Evolutionary conservation across 2,888 invertebrate species (phyloP).

Genomic region (Apodemia mormo): DNA sequence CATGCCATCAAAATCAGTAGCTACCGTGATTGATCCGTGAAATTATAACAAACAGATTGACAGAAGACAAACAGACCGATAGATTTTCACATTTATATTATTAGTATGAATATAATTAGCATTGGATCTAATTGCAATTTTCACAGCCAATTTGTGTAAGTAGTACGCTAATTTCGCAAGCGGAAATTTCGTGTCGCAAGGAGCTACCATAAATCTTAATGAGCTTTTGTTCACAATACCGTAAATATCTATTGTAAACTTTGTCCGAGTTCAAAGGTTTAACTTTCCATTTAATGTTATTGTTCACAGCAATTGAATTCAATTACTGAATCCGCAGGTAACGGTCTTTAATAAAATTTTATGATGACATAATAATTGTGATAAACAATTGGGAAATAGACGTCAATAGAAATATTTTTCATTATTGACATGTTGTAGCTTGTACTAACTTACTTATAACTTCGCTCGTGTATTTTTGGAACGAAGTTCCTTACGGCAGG

Average conservation of each 20-base stretch:
- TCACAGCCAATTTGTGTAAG: background rate
- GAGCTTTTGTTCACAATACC: background rate
- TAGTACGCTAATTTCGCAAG: background rate
- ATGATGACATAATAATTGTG: background rate
- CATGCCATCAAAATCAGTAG: no score
- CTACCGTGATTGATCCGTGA: no score
- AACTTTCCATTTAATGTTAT: slow-evolving; percentile 6
- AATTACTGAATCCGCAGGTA: background rate
- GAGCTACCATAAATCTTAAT: background rate
- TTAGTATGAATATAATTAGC: background rate
- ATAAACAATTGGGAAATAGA: no score
- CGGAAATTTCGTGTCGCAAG: background rate
- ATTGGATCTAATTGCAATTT: background rate
- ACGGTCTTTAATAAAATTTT: background rate
- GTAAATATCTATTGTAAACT: slow-evolving; percentile 9
- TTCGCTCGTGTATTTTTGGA: no score
- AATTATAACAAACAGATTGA: no score
- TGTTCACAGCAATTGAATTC: slow-evolving; percentile 1
- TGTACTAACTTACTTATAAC: no score
- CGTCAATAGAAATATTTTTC: no score
- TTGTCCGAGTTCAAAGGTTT: slow-evolving; percentile 8
- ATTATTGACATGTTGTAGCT: no score
- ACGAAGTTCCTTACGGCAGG: no score
- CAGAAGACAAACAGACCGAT: no score
- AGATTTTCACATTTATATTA: no score